Evolutionary conservation across 2,113 vertebrate species (phyloP).

Genomic region (Macquaria ambigua): DNA sequence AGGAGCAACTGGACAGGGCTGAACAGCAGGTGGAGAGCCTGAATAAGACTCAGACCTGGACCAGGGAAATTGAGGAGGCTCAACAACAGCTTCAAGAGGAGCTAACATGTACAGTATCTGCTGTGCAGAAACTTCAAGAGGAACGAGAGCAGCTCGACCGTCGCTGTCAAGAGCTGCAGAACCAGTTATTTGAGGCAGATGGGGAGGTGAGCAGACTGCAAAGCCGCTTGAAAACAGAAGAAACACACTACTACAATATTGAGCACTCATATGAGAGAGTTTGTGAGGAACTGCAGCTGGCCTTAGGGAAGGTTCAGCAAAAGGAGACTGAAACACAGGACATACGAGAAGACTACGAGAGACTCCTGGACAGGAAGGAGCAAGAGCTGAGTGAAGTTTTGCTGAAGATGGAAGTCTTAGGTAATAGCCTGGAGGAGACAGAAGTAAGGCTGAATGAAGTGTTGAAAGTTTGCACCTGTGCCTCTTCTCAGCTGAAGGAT

Average conservation of each 20-base stretch:
- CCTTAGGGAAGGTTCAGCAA: constrained; percentile 83
- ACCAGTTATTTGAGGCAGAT: constrained; percentile 85
- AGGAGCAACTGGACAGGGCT: constrained; percentile 86
- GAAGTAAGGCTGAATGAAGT: constrained; percentile 84
- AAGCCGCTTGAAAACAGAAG: constrained; percentile 85
- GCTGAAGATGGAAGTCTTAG: constrained; percentile 90
- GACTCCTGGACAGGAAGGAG: constrained; percentile 88
- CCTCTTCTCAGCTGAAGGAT: constrained; percentile 53
- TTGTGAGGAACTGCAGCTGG: constrained; percentile 85
- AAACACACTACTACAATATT: constrained; percentile 89
- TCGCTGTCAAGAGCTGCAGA: constrained; percentile 90
- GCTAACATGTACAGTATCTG: constrained; percentile 59
- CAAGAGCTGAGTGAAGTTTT: constrained; percentile 89
- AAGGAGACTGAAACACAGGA: constrained; percentile 87
- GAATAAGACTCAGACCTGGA: constrained; percentile 48
- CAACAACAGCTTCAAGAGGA: constrained; percentile 79
- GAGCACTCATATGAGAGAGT: constrained; percentile 86
- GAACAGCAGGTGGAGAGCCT: constrained; percentile 71
- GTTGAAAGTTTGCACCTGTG: constrained; percentile 47
- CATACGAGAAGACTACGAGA: constrained; percentile 86
- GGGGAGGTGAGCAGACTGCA: constrained; percentile 84
- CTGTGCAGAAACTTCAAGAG: constrained; percentile 85
- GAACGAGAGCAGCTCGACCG: constrained; percentile 83
- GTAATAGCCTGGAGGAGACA: constrained; percentile 89
- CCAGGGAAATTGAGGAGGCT: constrained; percentile 65